A percentile compares a stretch with the other conserved stretches of the same genome.
Evolutionary conservation across 2,888 invertebrate species (phyloP).

Genomic region (Campopleginae sp.): DNA sequence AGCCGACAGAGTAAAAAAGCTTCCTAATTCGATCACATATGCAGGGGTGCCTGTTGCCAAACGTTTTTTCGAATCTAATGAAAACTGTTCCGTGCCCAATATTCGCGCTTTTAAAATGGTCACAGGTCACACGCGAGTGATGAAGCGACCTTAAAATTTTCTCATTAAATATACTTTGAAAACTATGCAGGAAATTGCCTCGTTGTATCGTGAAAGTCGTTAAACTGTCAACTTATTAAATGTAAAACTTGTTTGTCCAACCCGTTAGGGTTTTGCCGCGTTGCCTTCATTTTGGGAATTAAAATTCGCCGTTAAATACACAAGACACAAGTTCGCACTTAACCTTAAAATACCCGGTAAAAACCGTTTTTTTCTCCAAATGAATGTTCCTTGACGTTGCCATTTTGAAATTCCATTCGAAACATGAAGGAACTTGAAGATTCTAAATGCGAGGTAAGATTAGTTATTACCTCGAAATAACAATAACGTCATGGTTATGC

Average conservation of each 20-base stretch:
- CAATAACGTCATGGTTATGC: constrained; percentile 2
- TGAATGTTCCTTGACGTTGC: constrained; percentile 59
- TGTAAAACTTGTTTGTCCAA: constrained; percentile 21
- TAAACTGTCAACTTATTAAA: constrained; percentile 21
- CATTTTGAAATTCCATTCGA: constrained; percentile 59
- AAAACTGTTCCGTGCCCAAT: constrained; percentile 18
- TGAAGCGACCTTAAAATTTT: constrained; percentile 66
- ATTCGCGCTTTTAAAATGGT: constrained; percentile 77
- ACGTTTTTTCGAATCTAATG: background rate
- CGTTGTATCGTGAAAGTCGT: constrained; percentile 15
- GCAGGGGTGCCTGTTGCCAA: background rate
- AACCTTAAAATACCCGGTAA: constrained; percentile 68
- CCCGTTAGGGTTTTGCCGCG: background rate
- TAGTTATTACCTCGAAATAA: constrained; percentile 23
- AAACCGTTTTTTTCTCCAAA: constrained; percentile 56
- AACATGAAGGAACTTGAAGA: constrained; percentile 81
- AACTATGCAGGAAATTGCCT: constrained; percentile 48
- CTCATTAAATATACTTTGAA: constrained; percentile 31
- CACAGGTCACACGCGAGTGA: constrained; percentile 71
- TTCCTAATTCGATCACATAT: background rate
- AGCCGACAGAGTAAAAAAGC: background rate
- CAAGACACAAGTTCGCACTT: constrained; percentile 59
- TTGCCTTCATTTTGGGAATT: constrained; percentile 23
- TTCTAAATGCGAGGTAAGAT: constrained; percentile 79
- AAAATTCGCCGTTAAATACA: constrained; percentile 37